phyloP scores from a whole-genome alignment of 2,888 invertebrate genomes.

The Drymonia ruficornis region DNA sequence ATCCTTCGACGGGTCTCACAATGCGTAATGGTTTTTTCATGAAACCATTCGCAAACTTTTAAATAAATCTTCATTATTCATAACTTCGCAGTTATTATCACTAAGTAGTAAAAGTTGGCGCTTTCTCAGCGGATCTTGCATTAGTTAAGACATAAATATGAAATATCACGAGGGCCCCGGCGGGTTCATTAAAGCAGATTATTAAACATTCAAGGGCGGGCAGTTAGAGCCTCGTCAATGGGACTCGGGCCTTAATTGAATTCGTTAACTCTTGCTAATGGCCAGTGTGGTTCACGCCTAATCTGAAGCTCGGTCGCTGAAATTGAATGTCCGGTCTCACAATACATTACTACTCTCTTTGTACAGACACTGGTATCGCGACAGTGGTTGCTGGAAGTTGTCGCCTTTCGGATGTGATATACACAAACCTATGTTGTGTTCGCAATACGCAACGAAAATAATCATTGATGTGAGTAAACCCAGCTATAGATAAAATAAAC shows the following conservation, averaged over 20 bases:
- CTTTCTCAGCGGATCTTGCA: conserved; percentile 6
- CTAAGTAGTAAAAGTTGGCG: conserved; percentile 12
- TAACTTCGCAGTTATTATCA: conserved; percentile 13
- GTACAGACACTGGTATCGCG: background rate
- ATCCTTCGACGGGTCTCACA: background rate
- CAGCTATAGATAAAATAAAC: too few species aligned
- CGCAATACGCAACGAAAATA: too few species aligned
- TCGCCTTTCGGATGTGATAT: too few species aligned
- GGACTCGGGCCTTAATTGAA: conserved; percentile 6
- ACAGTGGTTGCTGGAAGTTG: too few species aligned
- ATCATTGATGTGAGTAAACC: too few species aligned
- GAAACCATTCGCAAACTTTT: conserved; percentile 16
- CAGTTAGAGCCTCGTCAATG: background rate
- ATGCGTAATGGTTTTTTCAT: background rate
- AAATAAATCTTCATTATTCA: conserved; percentile 24
- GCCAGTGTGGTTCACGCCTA: background rate
- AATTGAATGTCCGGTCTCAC: background rate
- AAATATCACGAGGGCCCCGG: conserved; percentile 6
- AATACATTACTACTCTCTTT: too few species aligned
- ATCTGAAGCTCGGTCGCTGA: background rate
- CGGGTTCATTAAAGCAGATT: conserved; percentile 19
- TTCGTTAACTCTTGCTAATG: conserved; percentile 8
- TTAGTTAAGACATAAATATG: conserved; percentile 14
- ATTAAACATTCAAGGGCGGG: conserved; percentile 10
- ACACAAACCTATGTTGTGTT: too few species aligned